Conservation (phyloP, 2,797 vertebrate genomes). For the Urophycis tenuis region DNA sequence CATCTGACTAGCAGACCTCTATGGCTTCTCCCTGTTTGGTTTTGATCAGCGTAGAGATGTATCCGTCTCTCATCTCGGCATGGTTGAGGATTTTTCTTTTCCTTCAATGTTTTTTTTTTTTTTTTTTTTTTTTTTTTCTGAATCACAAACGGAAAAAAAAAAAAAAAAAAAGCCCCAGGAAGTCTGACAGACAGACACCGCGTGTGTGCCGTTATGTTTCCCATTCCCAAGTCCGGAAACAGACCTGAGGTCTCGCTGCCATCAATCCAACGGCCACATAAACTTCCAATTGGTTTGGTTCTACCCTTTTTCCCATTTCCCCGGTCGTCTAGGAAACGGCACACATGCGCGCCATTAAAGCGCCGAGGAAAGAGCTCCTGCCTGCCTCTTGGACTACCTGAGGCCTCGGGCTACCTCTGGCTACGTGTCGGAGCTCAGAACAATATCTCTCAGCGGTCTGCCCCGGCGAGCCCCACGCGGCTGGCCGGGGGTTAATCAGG, state of each 20-base stretch:
- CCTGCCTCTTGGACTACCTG: slow-evolving; percentile 16
- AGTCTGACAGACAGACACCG: slow-evolving; percentile 41
- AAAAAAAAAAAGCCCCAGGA: slow-evolving; percentile 32
- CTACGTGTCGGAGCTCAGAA: slow-evolving; percentile 7
- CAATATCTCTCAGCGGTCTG: slow-evolving; percentile 6
- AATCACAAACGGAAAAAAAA: slow-evolving; percentile 23
- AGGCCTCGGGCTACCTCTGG: slow-evolving; percentile 7
- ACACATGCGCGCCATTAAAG: slow-evolving; percentile 26
- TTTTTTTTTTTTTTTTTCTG: too few species aligned
- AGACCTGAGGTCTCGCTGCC: background rate
- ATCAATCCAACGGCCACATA: slow-evolving; percentile 10
- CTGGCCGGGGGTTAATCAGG: too few species aligned
- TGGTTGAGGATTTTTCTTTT: slow-evolving; percentile 8
- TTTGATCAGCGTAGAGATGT: slow-evolving; percentile 46
- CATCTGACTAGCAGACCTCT: slow-evolving; percentile 55
- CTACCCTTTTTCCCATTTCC: slow-evolving; percentile 24
- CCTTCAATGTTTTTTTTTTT: slow-evolving; percentile 18
- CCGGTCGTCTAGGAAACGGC: slow-evolving; percentile 28
- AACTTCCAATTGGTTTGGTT: slow-evolving; percentile 23
- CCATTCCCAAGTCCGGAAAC: slow-evolving; percentile 36
- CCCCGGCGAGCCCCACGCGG: background rate
- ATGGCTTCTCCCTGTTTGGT: slow-evolving; percentile 21
- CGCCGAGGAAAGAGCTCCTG: slow-evolving; percentile 11
- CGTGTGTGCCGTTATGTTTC: slow-evolving; percentile 26
- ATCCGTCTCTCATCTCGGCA: slow-evolving; percentile 42